phyloP scores from a whole-genome alignment of 2,113 vertebrate species.

The Apteryx owenii region DNA sequence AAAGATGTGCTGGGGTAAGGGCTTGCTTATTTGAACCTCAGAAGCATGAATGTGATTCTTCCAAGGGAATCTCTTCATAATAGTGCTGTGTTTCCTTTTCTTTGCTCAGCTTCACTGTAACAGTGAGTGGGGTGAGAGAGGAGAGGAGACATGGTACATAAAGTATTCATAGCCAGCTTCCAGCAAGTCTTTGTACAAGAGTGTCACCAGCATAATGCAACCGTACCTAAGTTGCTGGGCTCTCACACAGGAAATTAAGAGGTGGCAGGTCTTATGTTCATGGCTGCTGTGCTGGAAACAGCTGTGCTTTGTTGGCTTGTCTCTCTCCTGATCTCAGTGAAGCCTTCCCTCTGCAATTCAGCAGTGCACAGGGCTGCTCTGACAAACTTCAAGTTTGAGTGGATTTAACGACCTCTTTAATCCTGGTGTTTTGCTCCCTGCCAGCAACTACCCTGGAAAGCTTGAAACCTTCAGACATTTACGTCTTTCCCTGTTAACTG shows the following conservation, averaged over 20 bases:
- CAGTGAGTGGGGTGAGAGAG: neutral
- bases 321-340: neutral
- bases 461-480: neutral
- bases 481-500: neutral
- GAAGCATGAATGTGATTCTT: neutral
- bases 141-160: neutral
- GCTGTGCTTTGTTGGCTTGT: neutral
- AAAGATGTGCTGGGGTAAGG: neutral
- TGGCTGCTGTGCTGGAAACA: neutral
- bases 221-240: neutral
- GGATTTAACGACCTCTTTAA: neutral
- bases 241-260: accelerated
- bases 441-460: neutral
- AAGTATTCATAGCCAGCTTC: neutral
- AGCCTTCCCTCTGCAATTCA: neutral
- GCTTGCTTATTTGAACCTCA: neutral
- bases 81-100: neutral
- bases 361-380: accelerated
- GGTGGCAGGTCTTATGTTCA: neutral
- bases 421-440: neutral
- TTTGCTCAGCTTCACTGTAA: neutral
- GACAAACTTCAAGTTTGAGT: neutral
- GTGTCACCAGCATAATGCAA: accelerated
- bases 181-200: neutral
- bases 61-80: neutral